Conservation (phyloP, 2,113 vertebrate genomes). For the Lates calcarifer region DNA sequence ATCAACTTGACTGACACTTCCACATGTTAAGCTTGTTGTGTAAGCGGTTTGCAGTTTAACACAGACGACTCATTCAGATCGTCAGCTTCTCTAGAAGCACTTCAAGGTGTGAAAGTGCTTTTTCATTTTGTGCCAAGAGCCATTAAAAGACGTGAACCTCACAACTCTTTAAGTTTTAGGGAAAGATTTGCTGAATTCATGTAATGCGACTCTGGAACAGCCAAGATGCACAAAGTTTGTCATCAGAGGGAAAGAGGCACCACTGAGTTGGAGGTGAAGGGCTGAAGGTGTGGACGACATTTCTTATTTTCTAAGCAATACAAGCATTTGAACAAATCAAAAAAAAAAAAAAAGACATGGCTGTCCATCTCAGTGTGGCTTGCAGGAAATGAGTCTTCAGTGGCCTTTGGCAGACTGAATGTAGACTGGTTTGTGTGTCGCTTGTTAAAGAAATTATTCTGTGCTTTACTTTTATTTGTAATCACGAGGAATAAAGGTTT, state of each 20-base stretch:
- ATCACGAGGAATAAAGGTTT: slow-evolving; percentile 27
- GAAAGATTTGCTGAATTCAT: neutral
- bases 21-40: neutral
- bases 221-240: slow-evolving; percentile 15
- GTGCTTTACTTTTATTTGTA: slow-evolving; percentile 35
- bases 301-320: slow-evolving; percentile 71
- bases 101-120: slow-evolving; percentile 25
- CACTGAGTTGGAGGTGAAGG: neutral
- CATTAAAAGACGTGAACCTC: slow-evolving; percentile 34
- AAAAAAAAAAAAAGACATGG: slow-evolving; percentile 50
- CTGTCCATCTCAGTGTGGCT: slow-evolving; percentile 45
- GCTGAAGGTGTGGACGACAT: slow-evolving; percentile 1
- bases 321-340: slow-evolving; percentile 56
- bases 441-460: slow-evolving; percentile 27
- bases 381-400: slow-evolving; percentile 41
- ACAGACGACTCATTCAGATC: neutral
- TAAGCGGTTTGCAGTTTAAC: slow-evolving; percentile 1
- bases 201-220: neutral
- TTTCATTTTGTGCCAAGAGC: slow-evolving; percentile 41
- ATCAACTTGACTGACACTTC: neutral
- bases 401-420: slow-evolving; percentile 71
- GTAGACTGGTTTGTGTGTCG: slow-evolving; percentile 55
- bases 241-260: neutral
- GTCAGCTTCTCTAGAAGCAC: slow-evolving; percentile 35
- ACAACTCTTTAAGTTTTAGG: slow-evolving; percentile 1